Percentiles rank a stretch among this genome's conserved stretches.
phyloP scores from a whole-genome alignment of 2,888 invertebrate species.

The Nomada goodeniana region DNA sequence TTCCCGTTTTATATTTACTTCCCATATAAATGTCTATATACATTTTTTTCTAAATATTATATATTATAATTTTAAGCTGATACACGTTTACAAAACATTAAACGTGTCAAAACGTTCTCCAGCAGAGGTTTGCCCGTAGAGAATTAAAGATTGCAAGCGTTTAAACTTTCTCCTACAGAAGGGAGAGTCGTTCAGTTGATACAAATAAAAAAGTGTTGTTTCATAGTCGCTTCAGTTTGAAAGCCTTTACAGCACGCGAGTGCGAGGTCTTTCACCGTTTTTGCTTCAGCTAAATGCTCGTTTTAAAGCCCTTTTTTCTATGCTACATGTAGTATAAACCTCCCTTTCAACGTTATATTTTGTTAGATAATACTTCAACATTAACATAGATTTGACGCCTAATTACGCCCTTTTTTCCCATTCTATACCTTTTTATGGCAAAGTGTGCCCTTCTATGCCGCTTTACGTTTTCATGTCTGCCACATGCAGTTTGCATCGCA shows the following conservation, averaged over 20 bases:
- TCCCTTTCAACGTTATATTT: conserved; percentile 17
- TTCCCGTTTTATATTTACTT: not conserved
- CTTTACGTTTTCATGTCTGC: conserved; percentile 37
- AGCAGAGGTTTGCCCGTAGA: conserved; percentile 3
- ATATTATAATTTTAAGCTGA: not conserved
- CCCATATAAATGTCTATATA: not conserved
- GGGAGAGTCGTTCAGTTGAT: conserved; percentile 27
- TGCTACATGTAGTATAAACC: conserved; percentile 17
- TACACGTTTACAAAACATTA: not conserved
- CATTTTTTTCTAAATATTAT: not conserved
- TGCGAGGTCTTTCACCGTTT: conserved; percentile 46
- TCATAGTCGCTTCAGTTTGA: conserved; percentile 49
- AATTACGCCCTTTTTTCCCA: conserved; percentile 29
- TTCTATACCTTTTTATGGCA: conserved; percentile 20
- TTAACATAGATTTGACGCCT: conserved; percentile 26
- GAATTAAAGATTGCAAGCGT: conserved; percentile 49
- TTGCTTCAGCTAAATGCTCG: conserved; percentile 26
- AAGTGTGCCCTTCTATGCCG: conserved; percentile 35
- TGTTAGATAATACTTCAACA: conserved; percentile 15
- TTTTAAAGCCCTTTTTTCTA: conserved; percentile 42
- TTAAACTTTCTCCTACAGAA: conserved; percentile 50
- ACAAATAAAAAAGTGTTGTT: conserved; percentile 46
- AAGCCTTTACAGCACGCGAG: conserved; percentile 46
- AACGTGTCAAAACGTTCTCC: conserved; percentile 9
- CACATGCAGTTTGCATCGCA: conserved; percentile 10